These are phyloP conservation scores for Dipodomys stephensi DNA, from an alignment of 2,113 vertebrate genomes.

Conservation along the genomic window DNA sequence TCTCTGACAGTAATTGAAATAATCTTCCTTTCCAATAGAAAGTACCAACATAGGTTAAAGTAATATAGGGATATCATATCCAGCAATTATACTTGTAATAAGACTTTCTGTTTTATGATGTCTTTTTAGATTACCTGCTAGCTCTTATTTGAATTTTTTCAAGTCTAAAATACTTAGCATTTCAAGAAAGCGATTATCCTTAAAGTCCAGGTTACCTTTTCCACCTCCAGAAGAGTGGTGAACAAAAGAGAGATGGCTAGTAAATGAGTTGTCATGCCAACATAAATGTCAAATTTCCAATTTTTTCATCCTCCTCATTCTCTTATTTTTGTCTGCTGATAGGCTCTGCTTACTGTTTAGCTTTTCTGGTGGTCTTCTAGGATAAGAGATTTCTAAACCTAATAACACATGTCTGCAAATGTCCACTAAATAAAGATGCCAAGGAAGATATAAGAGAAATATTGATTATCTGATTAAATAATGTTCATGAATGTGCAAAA, in stretches of 20 bases:
- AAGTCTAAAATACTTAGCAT: constrained; percentile 26
- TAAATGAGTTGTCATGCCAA: background rate
- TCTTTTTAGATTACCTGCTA: constrained; percentile 24
- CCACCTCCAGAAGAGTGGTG: background rate
- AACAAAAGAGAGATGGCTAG: background rate
- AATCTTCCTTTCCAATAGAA: constrained; percentile 37
- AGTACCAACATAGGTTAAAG: constrained; percentile 36
- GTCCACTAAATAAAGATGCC: constrained; percentile 1
- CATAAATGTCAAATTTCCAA: background rate
- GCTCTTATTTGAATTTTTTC: constrained; percentile 10
- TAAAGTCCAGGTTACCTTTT: background rate
- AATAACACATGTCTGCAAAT: constrained; percentile 46
- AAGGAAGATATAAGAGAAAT: constrained; percentile 27
- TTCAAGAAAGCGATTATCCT: constrained; percentile 28
- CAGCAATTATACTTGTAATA: constrained; percentile 38
- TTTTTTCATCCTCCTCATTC: background rate
- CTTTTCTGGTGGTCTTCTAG: background rate
- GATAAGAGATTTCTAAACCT: constrained; percentile 28
- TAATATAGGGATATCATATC: constrained; percentile 25
- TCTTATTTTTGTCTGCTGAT: background rate
- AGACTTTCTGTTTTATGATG: constrained; percentile 42
- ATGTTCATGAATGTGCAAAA: too few relatives aligned
- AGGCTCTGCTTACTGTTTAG: background rate
- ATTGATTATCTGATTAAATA: too few relatives aligned
- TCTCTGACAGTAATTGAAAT: constrained; percentile 28